Percentiles rank a stretch among this genome's conserved stretches.
phyloP scores from a whole-genome alignment of 2,888 invertebrate species.

The Drosophila borealis region DNA sequence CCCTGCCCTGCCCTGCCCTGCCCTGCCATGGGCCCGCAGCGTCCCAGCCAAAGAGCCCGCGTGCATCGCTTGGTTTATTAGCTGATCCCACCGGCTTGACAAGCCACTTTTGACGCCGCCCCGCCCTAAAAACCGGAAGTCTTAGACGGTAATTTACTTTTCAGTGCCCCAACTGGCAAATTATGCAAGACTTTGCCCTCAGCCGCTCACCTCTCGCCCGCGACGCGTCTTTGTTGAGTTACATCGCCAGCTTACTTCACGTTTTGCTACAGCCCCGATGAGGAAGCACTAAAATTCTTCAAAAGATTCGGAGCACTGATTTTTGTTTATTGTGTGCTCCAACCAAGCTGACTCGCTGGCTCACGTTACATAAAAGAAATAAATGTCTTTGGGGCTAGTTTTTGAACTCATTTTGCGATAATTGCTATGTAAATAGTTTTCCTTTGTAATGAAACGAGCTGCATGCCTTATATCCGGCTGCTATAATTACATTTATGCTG shows the following conservation, averaged over 20 bases:
- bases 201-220: neutral
- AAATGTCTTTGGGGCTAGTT: slow-evolving; percentile 15
- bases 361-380: slow-evolving; percentile 14
- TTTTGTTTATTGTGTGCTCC: slow-evolving; percentile 20
- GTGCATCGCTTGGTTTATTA: slow-evolving; percentile 71
- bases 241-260: slow-evolving; percentile 50
- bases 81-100: slow-evolving; percentile 76
- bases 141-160: slow-evolving; percentile 77
- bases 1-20: neutral
- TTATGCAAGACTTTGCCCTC: slow-evolving; percentile 66
- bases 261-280: slow-evolving; percentile 50
- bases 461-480: no score
- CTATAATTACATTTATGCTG: no score
- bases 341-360: slow-evolving; percentile 9
- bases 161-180: slow-evolving; percentile 70
- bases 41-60: neutral
- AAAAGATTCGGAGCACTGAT: slow-evolving; percentile 50
- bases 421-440: slow-evolving; percentile 1
- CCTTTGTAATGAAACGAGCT: no score
- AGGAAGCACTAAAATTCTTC: slow-evolving; percentile 51
- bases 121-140: slow-evolving; percentile 64
- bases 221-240: slow-evolving; percentile 35
- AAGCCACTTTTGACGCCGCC: slow-evolving; percentile 72
- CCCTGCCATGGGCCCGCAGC: neutral
- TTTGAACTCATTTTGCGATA: neutral